Evolutionary conservation across 2,888 invertebrate genomes (phyloP).

Genomic region (Drosophila falleni): DNA sequence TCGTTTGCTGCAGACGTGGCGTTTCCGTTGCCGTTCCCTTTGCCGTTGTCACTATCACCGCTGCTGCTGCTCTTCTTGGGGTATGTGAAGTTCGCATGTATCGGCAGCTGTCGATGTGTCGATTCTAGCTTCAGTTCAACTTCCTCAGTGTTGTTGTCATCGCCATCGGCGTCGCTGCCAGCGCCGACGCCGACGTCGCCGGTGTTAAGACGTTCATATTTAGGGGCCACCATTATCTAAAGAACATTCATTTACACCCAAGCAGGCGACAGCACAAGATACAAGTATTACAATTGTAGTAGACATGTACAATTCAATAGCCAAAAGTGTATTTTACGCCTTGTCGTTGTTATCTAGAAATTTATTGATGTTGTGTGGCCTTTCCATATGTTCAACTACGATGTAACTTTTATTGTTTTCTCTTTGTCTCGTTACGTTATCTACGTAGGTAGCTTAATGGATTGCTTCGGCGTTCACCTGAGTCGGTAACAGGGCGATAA

Average conservation of each 20-base stretch:
- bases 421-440: conserved; percentile 34
- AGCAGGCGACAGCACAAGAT: conserved; percentile 27
- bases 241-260: conserved; percentile 49
- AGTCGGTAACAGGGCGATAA: conserved; percentile 27
- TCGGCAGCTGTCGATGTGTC: conserved; percentile 36
- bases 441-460: conserved; percentile 27
- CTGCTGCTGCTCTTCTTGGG: conserved; percentile 29
- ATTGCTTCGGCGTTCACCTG: conserved; percentile 22
- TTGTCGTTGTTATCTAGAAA: conserved; percentile 35
- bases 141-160: conserved; percentile 75
- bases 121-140: conserved; percentile 73
- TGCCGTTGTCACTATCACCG: background rate
- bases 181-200: conserved; percentile 45
- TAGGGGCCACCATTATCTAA: conserved; percentile 74
- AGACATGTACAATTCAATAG: conserved; percentile 33
- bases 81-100: conserved; percentile 63
- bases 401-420: conserved; percentile 7
- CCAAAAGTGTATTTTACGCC: conserved; percentile 20
- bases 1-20: conserved; percentile 51
- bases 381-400: conserved; percentile 56
- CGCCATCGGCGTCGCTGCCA: conserved; percentile 53
- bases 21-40: conserved; percentile 37
- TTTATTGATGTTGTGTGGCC: conserved; percentile 25
- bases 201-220: conserved; percentile 83
- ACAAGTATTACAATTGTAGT: conserved; percentile 37